Conservation (phyloP, 2,113 vertebrate genomes). For the Lampris incognitus region DNA sequence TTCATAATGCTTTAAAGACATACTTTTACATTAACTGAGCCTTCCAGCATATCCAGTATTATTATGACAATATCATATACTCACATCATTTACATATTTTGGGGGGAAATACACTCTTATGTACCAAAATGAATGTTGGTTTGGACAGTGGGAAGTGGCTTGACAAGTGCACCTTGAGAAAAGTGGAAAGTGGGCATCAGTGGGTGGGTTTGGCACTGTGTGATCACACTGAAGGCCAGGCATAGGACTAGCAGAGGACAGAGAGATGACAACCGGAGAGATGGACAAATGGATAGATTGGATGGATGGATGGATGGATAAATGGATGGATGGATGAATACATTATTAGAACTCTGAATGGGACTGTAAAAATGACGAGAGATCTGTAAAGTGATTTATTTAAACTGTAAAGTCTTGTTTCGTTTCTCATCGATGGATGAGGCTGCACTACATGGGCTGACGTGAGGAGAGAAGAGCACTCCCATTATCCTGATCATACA, state of each 20-base stretch:
- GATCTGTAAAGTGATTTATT: slow-evolving; percentile 71
- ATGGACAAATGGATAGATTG: slow-evolving; percentile 26
- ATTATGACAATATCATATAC: slow-evolving; percentile 71
- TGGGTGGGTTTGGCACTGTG: slow-evolving; percentile 34
- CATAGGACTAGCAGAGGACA: slow-evolving; percentile 45
- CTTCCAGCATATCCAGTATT: slow-evolving; percentile 79
- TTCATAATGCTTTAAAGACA: slow-evolving; percentile 77
- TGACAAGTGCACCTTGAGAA: slow-evolving; percentile 72
- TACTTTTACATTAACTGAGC: slow-evolving; percentile 75
- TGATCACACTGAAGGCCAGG: slow-evolving; percentile 47
- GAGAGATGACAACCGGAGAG: slow-evolving; percentile 52
- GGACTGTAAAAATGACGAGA: slow-evolving; percentile 48
- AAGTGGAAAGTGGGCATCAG: slow-evolving; percentile 52
- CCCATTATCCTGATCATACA: slow-evolving; percentile 48
- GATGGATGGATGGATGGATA: slow-evolving; percentile 28
- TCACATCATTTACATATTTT: slow-evolving; percentile 65
- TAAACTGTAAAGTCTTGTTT: slow-evolving; percentile 74
- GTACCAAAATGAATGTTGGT: slow-evolving; percentile 63
- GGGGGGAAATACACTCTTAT: slow-evolving; percentile 61
- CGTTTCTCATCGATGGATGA: slow-evolving; percentile 71
- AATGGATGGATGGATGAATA: slow-evolving; percentile 27
- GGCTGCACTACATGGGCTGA: slow-evolving; percentile 79
- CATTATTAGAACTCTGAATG: slow-evolving; percentile 58
- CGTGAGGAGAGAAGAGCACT: slow-evolving; percentile 45
- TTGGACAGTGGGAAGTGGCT: slow-evolving; percentile 66